Evolutionary conservation across 2,113 vertebrate genomes (phyloP).

Genomic region (Pungitius pungitius): DNA sequence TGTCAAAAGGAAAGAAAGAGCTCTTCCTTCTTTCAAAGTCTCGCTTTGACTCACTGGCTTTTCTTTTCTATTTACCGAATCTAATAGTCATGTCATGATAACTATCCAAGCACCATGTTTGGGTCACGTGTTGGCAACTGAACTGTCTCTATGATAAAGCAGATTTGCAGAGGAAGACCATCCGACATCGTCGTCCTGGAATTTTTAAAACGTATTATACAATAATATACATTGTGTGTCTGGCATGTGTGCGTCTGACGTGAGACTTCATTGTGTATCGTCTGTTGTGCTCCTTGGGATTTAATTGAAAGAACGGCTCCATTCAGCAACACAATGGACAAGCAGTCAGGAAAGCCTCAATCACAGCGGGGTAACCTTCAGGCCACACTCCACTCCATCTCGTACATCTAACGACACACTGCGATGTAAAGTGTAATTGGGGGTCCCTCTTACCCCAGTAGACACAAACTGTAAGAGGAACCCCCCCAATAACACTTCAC

Average conservation of each 20-base stretch:
- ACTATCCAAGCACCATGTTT: not conserved
- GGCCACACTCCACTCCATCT: constrained; percentile 26
- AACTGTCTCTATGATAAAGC: not conserved
- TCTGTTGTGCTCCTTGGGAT: not conserved
- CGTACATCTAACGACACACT: constrained; percentile 22
- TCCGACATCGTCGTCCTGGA: not conserved
- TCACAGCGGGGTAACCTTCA: constrained; percentile 43
- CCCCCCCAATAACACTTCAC: too few relatives aligned
- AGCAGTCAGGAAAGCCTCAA: constrained; percentile 23
- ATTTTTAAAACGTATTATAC: not conserved
- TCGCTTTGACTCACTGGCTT: not conserved
- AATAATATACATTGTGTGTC: not conserved
- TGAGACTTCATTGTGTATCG: not conserved
- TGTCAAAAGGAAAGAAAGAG: not conserved
- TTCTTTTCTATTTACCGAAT: not conserved
- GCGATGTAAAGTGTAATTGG: constrained; percentile 18
- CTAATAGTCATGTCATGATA: not conserved
- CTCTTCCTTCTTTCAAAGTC: not conserved
- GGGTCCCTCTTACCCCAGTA: constrained; percentile 38
- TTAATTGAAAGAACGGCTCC: constrained; percentile 5
- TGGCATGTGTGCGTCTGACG: not conserved
- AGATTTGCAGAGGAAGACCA: not conserved
- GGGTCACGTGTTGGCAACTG: not conserved
- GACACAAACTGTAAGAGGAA: too few relatives aligned
- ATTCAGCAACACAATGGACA: constrained; percentile 15